phyloP scores from a whole-genome alignment of 2,113 vertebrate genomes.

The Heptranchias perlo region DNA sequence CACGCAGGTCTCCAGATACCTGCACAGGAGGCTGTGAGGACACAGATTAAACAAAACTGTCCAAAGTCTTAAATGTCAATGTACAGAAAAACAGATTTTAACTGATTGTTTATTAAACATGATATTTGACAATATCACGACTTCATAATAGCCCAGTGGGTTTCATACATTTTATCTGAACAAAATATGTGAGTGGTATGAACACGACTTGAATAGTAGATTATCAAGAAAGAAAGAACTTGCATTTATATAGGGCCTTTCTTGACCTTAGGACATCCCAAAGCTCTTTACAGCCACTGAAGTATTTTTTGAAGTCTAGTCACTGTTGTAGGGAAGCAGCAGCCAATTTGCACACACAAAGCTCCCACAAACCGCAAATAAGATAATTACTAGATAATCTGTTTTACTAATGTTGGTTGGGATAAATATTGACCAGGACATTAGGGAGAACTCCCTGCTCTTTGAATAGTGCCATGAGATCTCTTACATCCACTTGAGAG shows the following conservation, averaged over 20 bases:
- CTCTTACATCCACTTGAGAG: background rate
- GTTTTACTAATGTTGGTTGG: background rate
- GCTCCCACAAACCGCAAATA: background rate
- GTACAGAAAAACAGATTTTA: background rate
- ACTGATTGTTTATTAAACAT: background rate
- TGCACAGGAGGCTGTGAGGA: background rate
- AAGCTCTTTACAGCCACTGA: background rate
- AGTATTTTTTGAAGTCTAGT: background rate
- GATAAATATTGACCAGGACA: background rate
- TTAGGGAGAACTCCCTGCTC: background rate
- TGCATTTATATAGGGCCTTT: background rate
- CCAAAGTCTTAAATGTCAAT: background rate
- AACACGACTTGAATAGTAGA: background rate
- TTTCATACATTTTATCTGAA: background rate
- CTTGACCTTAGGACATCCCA: background rate
- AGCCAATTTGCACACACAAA: background rate
- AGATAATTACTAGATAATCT: background rate
- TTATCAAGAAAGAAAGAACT: background rate
- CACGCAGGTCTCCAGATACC: slow-evolving; percentile 15
- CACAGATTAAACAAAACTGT: background rate
- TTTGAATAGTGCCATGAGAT: background rate
- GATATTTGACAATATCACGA: background rate
- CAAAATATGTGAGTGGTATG: background rate
- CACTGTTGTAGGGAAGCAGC: background rate
- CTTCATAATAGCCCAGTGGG: background rate